Conservation (phyloP, 37 sponge, comb jelly and placozoan genomes). For the Dysidea cf. avara region DNA sequence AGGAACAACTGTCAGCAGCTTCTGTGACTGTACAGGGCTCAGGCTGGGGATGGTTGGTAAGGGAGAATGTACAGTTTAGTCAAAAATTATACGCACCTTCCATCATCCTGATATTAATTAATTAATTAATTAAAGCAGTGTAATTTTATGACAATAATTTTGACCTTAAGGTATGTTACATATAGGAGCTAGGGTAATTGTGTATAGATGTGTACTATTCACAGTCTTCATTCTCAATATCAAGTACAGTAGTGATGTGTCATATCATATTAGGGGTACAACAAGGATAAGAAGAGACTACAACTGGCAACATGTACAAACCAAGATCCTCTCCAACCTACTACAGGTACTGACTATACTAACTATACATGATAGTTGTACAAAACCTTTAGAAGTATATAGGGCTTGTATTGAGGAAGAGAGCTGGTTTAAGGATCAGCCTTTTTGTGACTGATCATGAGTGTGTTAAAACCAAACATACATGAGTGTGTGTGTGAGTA, state of each 20-base stretch:
- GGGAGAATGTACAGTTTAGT: not conserved
- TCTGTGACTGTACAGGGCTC: slow-evolving; percentile 87
- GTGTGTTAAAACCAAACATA: too few relatives aligned
- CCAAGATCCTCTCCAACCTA: slow-evolving; percentile 89
- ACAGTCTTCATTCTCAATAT: not conserved
- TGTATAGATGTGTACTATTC: not conserved
- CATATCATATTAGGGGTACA: slow-evolving; percentile 87
- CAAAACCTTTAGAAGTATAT: too few relatives aligned
- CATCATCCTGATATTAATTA: not conserved
- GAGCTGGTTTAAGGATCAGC: too few relatives aligned
- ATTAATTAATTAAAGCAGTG: not conserved
- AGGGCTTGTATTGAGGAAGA: too few relatives aligned
- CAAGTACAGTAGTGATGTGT: too few relatives aligned
- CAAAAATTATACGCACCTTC: not conserved
- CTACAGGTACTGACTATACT: slow-evolving; percentile 90
- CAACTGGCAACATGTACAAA: slow-evolving; percentile 82
- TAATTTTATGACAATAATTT: not conserved
- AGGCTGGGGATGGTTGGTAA: slow-evolving; percentile 98
- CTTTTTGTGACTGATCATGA: too few relatives aligned
- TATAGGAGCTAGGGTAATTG: too few relatives aligned
- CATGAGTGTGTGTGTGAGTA: too few relatives aligned
- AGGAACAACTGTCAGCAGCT: slow-evolving; percentile 60
- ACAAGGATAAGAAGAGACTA: slow-evolving; percentile 51
- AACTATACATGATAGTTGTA: too few relatives aligned
- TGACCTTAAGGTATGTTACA: too few relatives aligned